These are phyloP conservation scores for Climacteris rufus DNA, from an alignment of 2,113 vertebrate genomes.

Conservation along the genomic window DNA sequence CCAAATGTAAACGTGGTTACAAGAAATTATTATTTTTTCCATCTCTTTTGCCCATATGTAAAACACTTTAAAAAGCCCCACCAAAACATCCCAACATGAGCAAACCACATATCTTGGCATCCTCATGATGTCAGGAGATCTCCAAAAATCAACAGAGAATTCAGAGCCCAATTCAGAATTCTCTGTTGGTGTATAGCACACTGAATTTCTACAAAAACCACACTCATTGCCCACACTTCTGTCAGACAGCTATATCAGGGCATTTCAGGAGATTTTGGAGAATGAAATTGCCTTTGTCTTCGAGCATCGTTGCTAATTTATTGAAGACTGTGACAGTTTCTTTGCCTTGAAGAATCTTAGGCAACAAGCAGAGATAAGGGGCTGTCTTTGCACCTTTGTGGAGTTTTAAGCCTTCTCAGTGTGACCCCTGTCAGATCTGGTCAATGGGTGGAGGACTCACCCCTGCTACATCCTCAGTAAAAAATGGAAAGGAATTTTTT, in stretches of 20 bases:
- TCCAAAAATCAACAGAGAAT: slow-evolving; percentile 31
- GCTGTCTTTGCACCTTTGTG: not conserved
- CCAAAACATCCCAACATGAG: not conserved
- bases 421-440: not conserved
- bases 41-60: slow-evolving; percentile 50
- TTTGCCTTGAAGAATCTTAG: not conserved
- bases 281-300: not conserved
- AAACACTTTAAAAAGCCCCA: not conserved
- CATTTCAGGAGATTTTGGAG: not conserved
- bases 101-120: slow-evolving; percentile 60
- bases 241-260: not conserved
- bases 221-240: not conserved
- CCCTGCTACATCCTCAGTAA: not conserved
- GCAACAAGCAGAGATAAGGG: not conserved
- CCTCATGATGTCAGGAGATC: slow-evolving; percentile 35
- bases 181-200: not conserved
- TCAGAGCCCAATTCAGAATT: slow-evolving; percentile 2
- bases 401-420: not conserved
- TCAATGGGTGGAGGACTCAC: not conserved
- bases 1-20: slow-evolving; percentile 30
- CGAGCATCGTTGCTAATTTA: not conserved
- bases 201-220: not conserved
- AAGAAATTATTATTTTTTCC: slow-evolving; percentile 46
- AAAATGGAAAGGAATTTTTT: not conserved
- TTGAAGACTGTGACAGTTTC: not conserved